Base-by-base conservation (phyloP, 2,888 invertebrate species). In the Nephrocerus scutellatus region DNA sequence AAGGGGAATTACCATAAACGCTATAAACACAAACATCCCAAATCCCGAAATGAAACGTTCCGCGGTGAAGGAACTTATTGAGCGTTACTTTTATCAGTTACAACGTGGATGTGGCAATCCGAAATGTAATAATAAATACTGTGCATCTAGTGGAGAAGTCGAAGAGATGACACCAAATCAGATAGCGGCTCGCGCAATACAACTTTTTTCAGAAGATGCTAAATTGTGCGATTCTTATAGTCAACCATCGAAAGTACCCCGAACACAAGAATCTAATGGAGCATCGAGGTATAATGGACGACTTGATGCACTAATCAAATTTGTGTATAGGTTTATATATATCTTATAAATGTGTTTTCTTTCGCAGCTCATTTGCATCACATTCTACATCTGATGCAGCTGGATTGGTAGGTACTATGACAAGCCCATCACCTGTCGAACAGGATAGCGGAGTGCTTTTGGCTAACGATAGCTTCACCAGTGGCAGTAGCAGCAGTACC, bases 61-160 rank as follows among this genome's bases (percentile, higher is more conserved):
- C 41, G 80, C 81, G 29, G 90, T 88, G 25, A 87, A 82, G 67
- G 84, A 84, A 66, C 72, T 90, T 48, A 92, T 93, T 50, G 89
- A 91, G 69, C 77, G 87, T 58, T 93, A 92, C 70, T 92, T 92
- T 68, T 89, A 87, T 70, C 91, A 93, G 71, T 72, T 93, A 49
- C 81, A 85, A 26, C 86, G 90, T 65, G 93, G 93, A 52, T 93
- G 93, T 70, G 92, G 93, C 16, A 87, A 89, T 68, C 74, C 79
- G n/a, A 74, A 76, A 55, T 93, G 93, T 69, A 77, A 79, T 57
- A 93, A 93, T 71, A 77, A 78, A 59, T 77, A 82, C 64, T 93
- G 93, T 73, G 90, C 89, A 50, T 92, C 93, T 13, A 89, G 88
- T 69, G 86, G 86, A 56, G 79, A 83, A 72, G 87, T 89, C 70